These are phyloP conservation scores for Arctocebus calabarensis DNA, from an alignment of 2,797 vertebrate genomes.

Conservation along the genomic window DNA sequence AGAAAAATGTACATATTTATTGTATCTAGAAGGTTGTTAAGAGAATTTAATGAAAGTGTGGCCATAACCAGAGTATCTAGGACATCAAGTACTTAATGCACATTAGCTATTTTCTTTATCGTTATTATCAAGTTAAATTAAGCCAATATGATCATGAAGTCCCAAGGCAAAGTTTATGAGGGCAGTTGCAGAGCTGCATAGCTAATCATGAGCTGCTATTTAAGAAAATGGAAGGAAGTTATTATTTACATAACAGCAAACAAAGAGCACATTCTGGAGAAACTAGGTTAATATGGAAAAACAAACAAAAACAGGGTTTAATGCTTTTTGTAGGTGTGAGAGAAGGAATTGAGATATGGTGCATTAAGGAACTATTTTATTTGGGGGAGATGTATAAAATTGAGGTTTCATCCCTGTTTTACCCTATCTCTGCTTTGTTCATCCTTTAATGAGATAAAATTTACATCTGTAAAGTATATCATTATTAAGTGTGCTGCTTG, in stretches of 20 bases:
- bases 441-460: background rate
- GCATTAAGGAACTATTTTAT: background rate
- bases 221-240: constrained; percentile 38
- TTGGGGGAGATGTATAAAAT: background rate
- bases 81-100: background rate
- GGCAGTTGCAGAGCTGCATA: background rate
- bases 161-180: background rate
- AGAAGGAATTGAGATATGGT: background rate
- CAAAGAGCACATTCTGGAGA: background rate
- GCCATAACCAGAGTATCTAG: background rate
- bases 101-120: background rate
- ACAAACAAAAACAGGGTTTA: background rate
- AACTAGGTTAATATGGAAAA: constrained; percentile 6
- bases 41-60: constrained; percentile 14
- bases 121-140: constrained; percentile 15
- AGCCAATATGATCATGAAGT: constrained; percentile 4
- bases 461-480: background rate
- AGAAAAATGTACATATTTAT: background rate
- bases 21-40: background rate
- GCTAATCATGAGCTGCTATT: background rate
- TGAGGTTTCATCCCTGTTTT: background rate
- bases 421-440: background rate
- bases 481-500: background rate
- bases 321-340: background rate
- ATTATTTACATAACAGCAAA: background rate